Evolutionary conservation across 2,797 vertebrate genomes (phyloP).

Genomic region (Oreochromis mossambicus): DNA sequence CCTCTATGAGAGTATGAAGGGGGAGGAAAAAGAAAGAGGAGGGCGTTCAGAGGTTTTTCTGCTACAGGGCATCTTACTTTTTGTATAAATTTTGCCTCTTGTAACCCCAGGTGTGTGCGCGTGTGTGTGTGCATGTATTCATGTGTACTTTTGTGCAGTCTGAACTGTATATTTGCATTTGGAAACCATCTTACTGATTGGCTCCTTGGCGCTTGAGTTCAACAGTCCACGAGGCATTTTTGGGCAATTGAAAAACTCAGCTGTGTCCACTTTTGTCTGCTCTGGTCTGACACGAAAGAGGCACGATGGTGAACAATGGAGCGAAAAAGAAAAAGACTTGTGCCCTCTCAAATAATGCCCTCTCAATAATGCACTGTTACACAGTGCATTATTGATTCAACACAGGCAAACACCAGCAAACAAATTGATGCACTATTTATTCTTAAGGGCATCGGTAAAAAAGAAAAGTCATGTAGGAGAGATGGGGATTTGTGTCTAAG

Average conservation of each 20-base stretch:
- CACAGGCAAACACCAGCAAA: constrained; percentile 4
- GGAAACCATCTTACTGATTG: constrained; percentile 9
- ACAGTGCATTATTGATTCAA: constrained; percentile 22
- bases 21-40: constrained; percentile 3
- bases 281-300: constrained; percentile 8
- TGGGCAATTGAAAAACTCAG: constrained; percentile 19
- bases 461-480: not conserved
- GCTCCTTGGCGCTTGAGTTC: constrained; percentile 2
- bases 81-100: constrained; percentile 14
- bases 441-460: not conserved
- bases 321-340: not conserved
- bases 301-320: constrained; percentile 5
- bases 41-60: constrained; percentile 17
- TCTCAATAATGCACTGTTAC: not conserved
- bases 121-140: not conserved
- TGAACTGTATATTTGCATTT: not conserved
- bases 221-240: constrained; percentile 32
- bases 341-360: not conserved
- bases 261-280: constrained; percentile 41
- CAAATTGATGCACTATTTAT: constrained; percentile 9
- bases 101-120: not conserved
- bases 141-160: not conserved
- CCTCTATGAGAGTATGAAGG: constrained; percentile 13
- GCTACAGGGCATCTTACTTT: constrained; percentile 31
- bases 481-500: not conserved